Conservation (phyloP, 2,888 invertebrate species). For the Trissolcus brochymenae region DNA sequence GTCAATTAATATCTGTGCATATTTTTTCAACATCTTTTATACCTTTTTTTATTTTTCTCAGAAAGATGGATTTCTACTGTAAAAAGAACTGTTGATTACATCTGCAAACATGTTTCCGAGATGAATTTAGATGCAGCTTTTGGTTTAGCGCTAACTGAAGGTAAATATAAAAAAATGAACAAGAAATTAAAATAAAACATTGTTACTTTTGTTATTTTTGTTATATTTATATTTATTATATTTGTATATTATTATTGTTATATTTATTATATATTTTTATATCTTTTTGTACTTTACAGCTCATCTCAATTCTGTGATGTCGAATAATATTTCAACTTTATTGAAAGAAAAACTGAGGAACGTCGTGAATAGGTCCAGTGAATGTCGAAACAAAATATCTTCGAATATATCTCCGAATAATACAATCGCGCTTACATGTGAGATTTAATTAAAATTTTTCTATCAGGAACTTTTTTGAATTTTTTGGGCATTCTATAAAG, state of each 20-base stretch:
- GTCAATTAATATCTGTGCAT: neutral
- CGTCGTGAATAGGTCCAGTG: too few relatives aligned
- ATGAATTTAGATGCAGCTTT: conserved; percentile 28
- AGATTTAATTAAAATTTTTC: neutral
- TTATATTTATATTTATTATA: too few relatives aligned
- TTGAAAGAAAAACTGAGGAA: neutral
- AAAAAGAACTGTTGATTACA: conserved; percentile 29
- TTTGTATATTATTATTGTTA: too few relatives aligned
- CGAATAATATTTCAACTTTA: neutral
- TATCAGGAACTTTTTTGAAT: neutral
- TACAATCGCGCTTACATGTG: neutral
- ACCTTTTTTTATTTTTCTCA: conserved; percentile 5
- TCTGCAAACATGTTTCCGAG: conserved; percentile 16
- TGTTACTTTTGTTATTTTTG: too few relatives aligned
- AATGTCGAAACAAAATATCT: neutral
- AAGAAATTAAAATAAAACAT: neutral
- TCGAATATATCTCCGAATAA: neutral
- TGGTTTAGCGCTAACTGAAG: conserved; percentile 32
- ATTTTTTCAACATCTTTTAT: neutral
- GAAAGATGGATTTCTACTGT: conserved; percentile 25
- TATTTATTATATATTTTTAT: too few relatives aligned
- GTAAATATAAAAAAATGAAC: conserved; percentile 6
- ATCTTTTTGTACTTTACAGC: neutral
- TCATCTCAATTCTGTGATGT: too few relatives aligned
- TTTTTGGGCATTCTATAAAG: too few relatives aligned